phyloP scores from a whole-genome alignment of 2,888 invertebrate genomes.

The Chironomus tentans region DNA sequence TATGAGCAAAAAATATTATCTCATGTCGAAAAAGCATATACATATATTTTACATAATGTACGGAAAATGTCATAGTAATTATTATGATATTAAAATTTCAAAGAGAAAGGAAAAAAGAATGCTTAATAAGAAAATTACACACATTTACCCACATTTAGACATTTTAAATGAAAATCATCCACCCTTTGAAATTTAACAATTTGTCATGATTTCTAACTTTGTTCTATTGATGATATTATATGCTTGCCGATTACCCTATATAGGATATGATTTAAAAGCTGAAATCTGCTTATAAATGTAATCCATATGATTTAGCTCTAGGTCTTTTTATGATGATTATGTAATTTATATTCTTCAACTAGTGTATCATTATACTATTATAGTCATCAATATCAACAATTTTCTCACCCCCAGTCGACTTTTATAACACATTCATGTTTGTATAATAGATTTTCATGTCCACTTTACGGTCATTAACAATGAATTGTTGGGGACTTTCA shows the following conservation, averaged over 20 bases:
- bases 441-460: constrained; percentile 25
- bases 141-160: too few relatives aligned
- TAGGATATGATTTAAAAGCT: neutral
- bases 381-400: constrained; percentile 6
- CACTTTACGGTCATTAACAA: constrained; percentile 25
- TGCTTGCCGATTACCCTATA: neutral
- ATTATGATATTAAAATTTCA: too few relatives aligned
- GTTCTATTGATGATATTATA: neutral
- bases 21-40: too few relatives aligned
- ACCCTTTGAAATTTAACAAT: neutral
- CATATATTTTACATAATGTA: too few relatives aligned
- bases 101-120: too few relatives aligned
- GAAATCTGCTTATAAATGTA: neutral
- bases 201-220: constrained; percentile 9
- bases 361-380: constrained; percentile 24
- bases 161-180: too few relatives aligned
- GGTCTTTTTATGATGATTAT: constrained; percentile 8
- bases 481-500: constrained; percentile 13
- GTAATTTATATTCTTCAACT: constrained; percentile 6
- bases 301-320: constrained; percentile 1
- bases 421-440: neutral
- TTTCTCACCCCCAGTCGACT: constrained; percentile 13
- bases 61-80: too few relatives aligned
- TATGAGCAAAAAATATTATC: too few relatives aligned
- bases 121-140: too few relatives aligned